Conservation (phyloP, 2,888 invertebrate genomes). For the Drosophila mercatorum region DNA sequence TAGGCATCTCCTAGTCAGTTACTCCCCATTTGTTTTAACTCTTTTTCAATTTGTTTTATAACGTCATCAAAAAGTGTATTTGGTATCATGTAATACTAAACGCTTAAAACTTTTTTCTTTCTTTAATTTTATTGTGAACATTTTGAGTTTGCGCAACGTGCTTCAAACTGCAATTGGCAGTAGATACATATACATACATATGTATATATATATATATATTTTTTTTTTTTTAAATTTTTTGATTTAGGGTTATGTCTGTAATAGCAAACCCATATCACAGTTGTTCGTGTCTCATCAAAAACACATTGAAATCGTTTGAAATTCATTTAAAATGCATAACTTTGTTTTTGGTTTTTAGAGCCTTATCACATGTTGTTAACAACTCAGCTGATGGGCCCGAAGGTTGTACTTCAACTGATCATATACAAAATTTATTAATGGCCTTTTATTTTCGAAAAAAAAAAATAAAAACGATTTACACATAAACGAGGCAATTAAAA, state of each 20-base stretch:
- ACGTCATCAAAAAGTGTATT: slow-evolving; percentile 65
- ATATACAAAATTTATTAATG: slow-evolving; percentile 50
- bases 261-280: slow-evolving; percentile 57
- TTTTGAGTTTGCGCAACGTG: slow-evolving; percentile 68
- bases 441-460: slow-evolving; percentile 5
- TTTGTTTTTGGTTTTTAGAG: slow-evolving; percentile 35
- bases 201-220: background rate
- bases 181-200: slow-evolving; percentile 2
- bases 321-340: slow-evolving; percentile 73
- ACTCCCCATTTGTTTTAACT: background rate
- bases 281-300: slow-evolving; percentile 66
- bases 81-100: slow-evolving; percentile 66
- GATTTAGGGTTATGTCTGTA: slow-evolving; percentile 33
- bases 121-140: slow-evolving; percentile 20
- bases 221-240: background rate
- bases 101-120: slow-evolving; percentile 12
- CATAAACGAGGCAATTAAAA: slow-evolving; percentile 53
- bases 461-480: slow-evolving; percentile 36
- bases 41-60: slow-evolving; percentile 33
- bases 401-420: slow-evolving; percentile 41
- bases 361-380: slow-evolving; percentile 58
- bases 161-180: slow-evolving; percentile 59
- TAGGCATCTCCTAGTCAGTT: background rate
- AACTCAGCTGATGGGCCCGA: slow-evolving; percentile 38
- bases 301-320: slow-evolving; percentile 71